These are phyloP conservation scores for Indicator maculatus DNA, from an alignment of 2,113 vertebrate species.

Conservation along the genomic window DNA sequence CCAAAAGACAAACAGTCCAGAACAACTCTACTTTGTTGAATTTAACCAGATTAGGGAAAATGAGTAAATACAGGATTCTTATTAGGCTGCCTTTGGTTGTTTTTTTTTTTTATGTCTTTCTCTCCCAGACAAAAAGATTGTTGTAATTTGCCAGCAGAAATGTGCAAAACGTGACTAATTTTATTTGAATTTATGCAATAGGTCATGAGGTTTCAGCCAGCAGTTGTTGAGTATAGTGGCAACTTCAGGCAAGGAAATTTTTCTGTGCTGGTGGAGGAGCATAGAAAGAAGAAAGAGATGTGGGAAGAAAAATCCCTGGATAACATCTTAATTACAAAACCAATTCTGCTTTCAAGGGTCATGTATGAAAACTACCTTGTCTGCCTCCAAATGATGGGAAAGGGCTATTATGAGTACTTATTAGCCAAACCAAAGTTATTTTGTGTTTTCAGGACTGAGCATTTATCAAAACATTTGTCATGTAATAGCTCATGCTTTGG, in stretches of 20 bases:
- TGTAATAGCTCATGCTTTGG: background rate
- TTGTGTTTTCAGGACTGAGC: slow-evolving; percentile 37
- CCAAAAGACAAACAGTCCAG: background rate
- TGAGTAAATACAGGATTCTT: slow-evolving; percentile 18
- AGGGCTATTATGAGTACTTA: slow-evolving; percentile 14
- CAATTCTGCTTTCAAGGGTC: slow-evolving; percentile 47
- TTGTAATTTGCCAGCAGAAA: slow-evolving; percentile 40
- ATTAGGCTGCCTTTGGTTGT: slow-evolving; percentile 35
- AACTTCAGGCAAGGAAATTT: slow-evolving; percentile 53
- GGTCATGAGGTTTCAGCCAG: slow-evolving; percentile 2
- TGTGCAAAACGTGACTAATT: slow-evolving; percentile 59
- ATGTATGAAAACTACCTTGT: slow-evolving; percentile 28
- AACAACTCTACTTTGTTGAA: slow-evolving; percentile 2
- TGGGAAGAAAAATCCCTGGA: slow-evolving; percentile 31
- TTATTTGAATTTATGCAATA: slow-evolving; percentile 46
- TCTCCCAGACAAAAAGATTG: slow-evolving; percentile 45
- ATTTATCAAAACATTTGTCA: slow-evolving; percentile 24
- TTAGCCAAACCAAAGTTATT: slow-evolving; percentile 33
- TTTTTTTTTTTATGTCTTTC: slow-evolving; percentile 33
- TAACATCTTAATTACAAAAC: slow-evolving; percentile 52
- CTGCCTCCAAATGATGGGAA: slow-evolving; percentile 1
- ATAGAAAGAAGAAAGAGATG: slow-evolving; percentile 13
- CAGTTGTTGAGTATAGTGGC: slow-evolving; percentile 43
- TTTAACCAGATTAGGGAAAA: slow-evolving; percentile 27
- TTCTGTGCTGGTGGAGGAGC: background rate